Evolutionary conservation across 2,797 vertebrate genomes (phyloP), one percentile per base, ranked within the genome.

Genomic region (Sandelia bainsii): DNA sequence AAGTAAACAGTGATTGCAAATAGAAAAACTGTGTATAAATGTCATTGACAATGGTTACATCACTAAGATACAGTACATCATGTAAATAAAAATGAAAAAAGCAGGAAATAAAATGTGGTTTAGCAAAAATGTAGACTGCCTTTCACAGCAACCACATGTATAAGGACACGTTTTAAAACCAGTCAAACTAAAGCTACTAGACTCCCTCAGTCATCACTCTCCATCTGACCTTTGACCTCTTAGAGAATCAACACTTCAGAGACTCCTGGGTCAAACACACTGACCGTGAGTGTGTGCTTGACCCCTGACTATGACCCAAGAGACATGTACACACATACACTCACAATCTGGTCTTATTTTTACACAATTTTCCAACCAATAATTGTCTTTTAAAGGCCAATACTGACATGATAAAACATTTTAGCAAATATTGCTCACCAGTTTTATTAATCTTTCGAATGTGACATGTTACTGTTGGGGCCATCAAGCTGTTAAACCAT

Each of bases 201-300:
- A 62, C 16, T 52, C 19, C 1, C 11, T 82, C 72, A 73, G 29
- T 82, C 77, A 65, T 73, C 77, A 65, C 34, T 60, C 59, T 70
- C 49, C n/a, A 51, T 29, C 59, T 84, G 81, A 86, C 79, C 63
- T 90, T 52, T 88, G 72, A 90, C 85, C 75, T 76, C 14, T 32
- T 23, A 42, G 45, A 81, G 79, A 79, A 77, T 72, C 76, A 44
- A 81, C 87, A 79, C 83, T 88, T 89, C 52, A 83, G 65, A 80
- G 56, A 71, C 70, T 78, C 64, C 49, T 68, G 68, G 66, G 61
- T 78, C 82, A 84, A 83, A 78, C 68, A 83, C 64, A 49, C 69
- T 9, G 58, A 44, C 53, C 52, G 53, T 5, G 53, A 85, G 70
- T 77, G 74, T 75, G 67, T 86, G 67, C 77, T 88, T 91, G 81